These are phyloP conservation scores for Neoitamus cyanurus DNA, from an alignment of 2,888 invertebrate genomes.

Conservation along the genomic window DNA sequence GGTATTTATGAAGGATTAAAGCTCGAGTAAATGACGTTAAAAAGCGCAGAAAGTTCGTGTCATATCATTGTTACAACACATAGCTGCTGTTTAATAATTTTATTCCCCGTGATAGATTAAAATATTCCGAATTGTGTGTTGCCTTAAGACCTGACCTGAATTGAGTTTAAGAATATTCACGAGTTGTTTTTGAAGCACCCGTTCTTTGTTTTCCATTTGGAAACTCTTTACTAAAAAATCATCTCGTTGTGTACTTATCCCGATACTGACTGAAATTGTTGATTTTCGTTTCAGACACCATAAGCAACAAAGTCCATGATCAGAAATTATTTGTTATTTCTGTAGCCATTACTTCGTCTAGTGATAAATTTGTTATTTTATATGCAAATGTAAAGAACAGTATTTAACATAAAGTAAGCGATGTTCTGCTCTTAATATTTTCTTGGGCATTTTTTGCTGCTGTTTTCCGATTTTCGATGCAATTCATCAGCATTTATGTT, in stretches of 20 bases:
- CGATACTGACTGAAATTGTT: conserved; percentile 36
- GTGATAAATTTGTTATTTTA: conserved; percentile 36
- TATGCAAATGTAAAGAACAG: conserved; percentile 36
- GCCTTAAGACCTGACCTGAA: background rate
- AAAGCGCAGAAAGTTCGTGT: too few species aligned
- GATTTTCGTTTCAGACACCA: conserved; percentile 53
- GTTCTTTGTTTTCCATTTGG: background rate
- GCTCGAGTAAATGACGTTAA: too few species aligned
- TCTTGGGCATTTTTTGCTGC: background rate
- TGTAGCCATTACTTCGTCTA: conserved; percentile 12
- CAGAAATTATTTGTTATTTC: conserved; percentile 42
- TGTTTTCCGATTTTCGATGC: background rate
- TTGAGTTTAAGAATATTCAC: background rate
- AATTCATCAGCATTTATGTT: background rate
- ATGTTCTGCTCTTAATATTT: background rate
- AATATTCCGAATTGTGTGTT: background rate
- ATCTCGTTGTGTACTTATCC: background rate
- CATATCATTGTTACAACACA: too few species aligned
- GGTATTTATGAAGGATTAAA: too few species aligned
- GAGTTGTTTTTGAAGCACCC: background rate
- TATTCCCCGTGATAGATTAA: background rate
- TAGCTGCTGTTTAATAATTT: background rate
- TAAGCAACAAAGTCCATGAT: conserved; percentile 52
- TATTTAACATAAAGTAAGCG: conserved; percentile 40
- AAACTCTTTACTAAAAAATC: background rate